Evolutionary conservation across 2,888 invertebrate species (phyloP).

Genomic region (Blera fallax): DNA sequence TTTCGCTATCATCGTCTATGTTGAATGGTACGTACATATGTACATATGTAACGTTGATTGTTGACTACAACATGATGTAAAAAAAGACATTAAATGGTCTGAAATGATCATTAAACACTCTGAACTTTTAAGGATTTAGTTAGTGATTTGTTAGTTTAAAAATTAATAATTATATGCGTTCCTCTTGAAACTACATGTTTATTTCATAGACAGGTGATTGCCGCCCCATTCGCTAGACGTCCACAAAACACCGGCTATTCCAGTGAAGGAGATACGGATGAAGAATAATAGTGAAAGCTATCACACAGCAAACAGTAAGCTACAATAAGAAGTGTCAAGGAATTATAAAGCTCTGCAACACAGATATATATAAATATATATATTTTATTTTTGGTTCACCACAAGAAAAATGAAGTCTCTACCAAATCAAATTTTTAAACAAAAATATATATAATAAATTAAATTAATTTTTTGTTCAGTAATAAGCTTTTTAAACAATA

Average conservation of each 20-base stretch:
- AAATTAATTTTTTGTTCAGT: slow-evolving; percentile 57
- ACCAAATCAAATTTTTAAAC: slow-evolving; percentile 48
- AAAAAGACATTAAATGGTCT: too few relatives aligned
- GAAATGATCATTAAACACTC: too few relatives aligned
- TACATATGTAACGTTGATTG: too few relatives aligned
- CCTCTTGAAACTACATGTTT: slow-evolving; percentile 47
- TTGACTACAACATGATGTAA: too few relatives aligned
- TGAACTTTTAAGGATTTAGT: too few relatives aligned
- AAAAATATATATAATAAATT: slow-evolving; percentile 30
- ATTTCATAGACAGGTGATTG: slow-evolving; percentile 86
- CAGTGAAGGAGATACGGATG: slow-evolving; percentile 94
- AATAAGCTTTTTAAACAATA: slow-evolving; percentile 58
- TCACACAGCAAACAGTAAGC: slow-evolving; percentile 27
- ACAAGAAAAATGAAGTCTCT: slow-evolving; percentile 58
- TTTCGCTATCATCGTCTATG: too few relatives aligned
- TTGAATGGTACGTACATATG: too few relatives aligned
- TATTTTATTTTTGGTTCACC: slow-evolving; percentile 48
- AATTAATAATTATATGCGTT: background rate
- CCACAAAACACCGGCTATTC: slow-evolving; percentile 83
- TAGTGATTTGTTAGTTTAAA: too few relatives aligned
- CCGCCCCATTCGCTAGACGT: slow-evolving; percentile 86
- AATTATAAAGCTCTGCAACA: slow-evolving; percentile 18
- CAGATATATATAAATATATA: slow-evolving; percentile 38
- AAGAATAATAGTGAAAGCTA: slow-evolving; percentile 85
- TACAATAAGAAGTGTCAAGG: slow-evolving; percentile 31